Conservation (phyloP, 2,888 invertebrate genomes). For the Baronia brevicornis region DNA sequence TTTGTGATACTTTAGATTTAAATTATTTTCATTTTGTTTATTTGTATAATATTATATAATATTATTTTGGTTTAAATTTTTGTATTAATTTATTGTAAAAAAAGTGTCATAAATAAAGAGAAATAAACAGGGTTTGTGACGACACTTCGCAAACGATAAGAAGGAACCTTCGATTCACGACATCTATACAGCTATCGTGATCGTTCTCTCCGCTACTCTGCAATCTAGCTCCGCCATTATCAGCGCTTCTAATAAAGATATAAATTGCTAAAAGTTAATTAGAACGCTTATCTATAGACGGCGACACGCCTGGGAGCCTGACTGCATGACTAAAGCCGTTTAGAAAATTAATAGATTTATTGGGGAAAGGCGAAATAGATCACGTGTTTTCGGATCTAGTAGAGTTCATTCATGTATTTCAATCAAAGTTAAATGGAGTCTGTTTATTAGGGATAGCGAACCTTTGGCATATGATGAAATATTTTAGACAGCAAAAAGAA, state of each 20-base stretch:
- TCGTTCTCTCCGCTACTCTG: conserved; percentile 43
- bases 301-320: conserved; percentile 35
- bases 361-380: conserved; percentile 34
- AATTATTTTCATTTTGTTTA: too few relatives aligned
- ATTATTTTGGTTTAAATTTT: too few relatives aligned
- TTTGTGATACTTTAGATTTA: too few relatives aligned
- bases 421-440: too few relatives aligned
- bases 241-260: conserved; percentile 62
- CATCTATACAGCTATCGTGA: conserved; percentile 32
- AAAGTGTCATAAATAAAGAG: too few relatives aligned
- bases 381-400: conserved; percentile 29
- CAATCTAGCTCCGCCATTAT: conserved; percentile 58
- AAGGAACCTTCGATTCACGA: conserved; percentile 4
- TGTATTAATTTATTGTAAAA: too few relatives aligned
- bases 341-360: conserved; percentile 62
- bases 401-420: conserved; percentile 17
- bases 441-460: too few relatives aligned
- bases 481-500: too few relatives aligned
- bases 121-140: too few relatives aligned
- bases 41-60: too few relatives aligned
- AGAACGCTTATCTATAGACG: conserved; percentile 55
- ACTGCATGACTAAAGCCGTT: conserved; percentile 28
- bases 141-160: conserved; percentile 28
- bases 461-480: too few relatives aligned
- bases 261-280: conserved; percentile 72